Evolutionary conservation across 2,888 invertebrate genomes (phyloP), one percentile per base, ranked within the genome.

Genomic region (Drosophila emarginata): DNA sequence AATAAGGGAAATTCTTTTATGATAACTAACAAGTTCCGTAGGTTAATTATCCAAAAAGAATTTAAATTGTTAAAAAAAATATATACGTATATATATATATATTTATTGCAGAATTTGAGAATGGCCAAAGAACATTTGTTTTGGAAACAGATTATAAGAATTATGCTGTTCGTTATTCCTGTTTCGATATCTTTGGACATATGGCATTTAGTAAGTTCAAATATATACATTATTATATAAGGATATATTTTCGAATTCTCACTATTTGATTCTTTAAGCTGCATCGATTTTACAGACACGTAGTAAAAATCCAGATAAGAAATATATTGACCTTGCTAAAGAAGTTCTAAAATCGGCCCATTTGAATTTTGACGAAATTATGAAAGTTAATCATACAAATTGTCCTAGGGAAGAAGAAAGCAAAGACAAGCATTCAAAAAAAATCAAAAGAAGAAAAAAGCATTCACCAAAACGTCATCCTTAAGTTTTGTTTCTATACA

Each of bases 151-250:
- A 63, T 11, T 63, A 63, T 21, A 32, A 2, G 0, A 21, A 21
- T 18, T 63, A 57, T 56, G 37, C 26, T 11, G 23, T 63, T 14
- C 57, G 51, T 1, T 61, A 32, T 15, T 45, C 54, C 14, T 61
- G 61, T 54, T 39, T 45, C 4, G 9, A 45, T 9, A 4, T 45
- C 4, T 2, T 18, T 18, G 18, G 40, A 2, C n/a, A 11, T 18
- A 9, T 45, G 4, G 2, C 15, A 11, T 45, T 45, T 11, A 15
- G 40, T 45, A 45, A 45, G 7, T 37, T 12, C 12, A 11, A 36
- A 36, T 36, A 12, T 12, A 36, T 36, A 36, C 11, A 12, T 36
- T 1, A 12, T n/a, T n/a, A n/a, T n/a, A n/a, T n/a, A n/a, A n/a
- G n/a, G n/a, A n/a, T n/a, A n/a, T n/a, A n/a, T n/a, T n/a, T n/a